These are phyloP conservation scores for Hemistola chrysoprasaria DNA, from an alignment of 2,888 invertebrate species.

Conservation along the genomic window DNA sequence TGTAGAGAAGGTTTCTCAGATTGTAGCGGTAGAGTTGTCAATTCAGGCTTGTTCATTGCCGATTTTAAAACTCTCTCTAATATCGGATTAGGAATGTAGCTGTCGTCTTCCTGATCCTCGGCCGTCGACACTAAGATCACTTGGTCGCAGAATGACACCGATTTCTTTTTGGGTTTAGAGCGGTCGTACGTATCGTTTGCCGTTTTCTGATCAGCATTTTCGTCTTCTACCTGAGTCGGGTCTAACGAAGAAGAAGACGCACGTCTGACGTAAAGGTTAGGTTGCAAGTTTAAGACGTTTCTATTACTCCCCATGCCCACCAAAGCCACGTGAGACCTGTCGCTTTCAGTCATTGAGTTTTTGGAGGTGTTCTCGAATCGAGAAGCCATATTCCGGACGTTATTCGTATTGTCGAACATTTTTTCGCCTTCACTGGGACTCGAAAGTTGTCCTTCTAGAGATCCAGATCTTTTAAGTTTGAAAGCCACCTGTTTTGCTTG, in stretches of 20 bases:
- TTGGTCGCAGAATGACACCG: constrained; percentile 97
- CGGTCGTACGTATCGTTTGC: constrained; percentile 69
- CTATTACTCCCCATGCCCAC: constrained; percentile 68
- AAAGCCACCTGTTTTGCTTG: constrained; percentile 68
- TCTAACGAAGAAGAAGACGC: constrained; percentile 71
- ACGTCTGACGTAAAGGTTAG: constrained; percentile 61
- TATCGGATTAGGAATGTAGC: constrained; percentile 95
- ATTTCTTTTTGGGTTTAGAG: constrained; percentile 91
- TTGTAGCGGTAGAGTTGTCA: constrained; percentile 76
- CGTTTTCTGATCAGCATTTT: constrained; percentile 58
- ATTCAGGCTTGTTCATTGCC: constrained; percentile 88
- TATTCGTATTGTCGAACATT: constrained; percentile 51
- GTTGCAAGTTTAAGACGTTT: constrained; percentile 73
- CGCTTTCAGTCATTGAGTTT: constrained; percentile 50
- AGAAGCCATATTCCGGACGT: constrained; percentile 91
- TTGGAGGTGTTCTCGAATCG: constrained; percentile 85
- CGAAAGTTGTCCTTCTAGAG: constrained; percentile 63
- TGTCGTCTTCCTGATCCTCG: constrained; percentile 95
- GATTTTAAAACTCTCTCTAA: constrained; percentile 92
- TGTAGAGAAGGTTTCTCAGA: constrained; percentile 73
- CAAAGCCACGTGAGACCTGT: constrained; percentile 67
- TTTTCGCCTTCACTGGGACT: constrained; percentile 47
- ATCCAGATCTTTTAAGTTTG: constrained; percentile 60
- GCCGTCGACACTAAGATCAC: constrained; percentile 96
- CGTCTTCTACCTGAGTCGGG: constrained; percentile 68